Evolutionary conservation across 2,888 invertebrate species (phyloP).

Genomic region (Bombylius major): DNA sequence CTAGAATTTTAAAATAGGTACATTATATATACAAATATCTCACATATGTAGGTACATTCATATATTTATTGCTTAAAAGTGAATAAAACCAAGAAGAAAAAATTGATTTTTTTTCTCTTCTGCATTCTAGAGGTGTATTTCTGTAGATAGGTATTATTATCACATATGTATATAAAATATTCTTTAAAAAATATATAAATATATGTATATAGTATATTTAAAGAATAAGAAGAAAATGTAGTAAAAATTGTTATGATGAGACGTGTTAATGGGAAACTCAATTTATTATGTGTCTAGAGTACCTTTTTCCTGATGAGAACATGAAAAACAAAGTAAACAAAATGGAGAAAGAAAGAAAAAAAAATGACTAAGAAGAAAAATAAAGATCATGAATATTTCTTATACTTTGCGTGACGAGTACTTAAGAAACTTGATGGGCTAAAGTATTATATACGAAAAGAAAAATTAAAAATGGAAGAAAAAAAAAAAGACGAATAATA

Average conservation of each 20-base stretch:
- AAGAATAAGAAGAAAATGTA: conserved; percentile 3
- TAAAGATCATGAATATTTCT: too few species aligned
- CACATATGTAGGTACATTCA: too few species aligned
- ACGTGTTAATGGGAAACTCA: conserved; percentile 15
- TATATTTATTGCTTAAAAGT: too few species aligned
- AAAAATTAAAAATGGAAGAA: not conserved
- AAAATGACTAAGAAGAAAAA: too few species aligned
- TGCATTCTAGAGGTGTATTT: too few species aligned
- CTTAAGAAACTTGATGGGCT: not conserved
- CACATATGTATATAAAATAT: too few species aligned
- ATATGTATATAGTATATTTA: not conserved
- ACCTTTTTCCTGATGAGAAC: conserved; percentile 9
- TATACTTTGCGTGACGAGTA: not conserved
- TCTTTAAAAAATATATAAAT: not conserved
- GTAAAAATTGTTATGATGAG: conserved; percentile 11
- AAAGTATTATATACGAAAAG: not conserved
- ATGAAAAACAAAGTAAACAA: not conserved
- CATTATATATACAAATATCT: too few species aligned
- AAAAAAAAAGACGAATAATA: not conserved
- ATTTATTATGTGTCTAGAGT: conserved; percentile 14
- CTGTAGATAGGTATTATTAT: too few species aligned
- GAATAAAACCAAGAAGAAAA: too few species aligned
- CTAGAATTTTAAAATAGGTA: too few species aligned
- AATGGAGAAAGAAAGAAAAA: not conserved
- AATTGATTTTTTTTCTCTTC: too few species aligned